A percentile compares a stretch with the other conserved stretches of the same genome.
phyloP scores from a whole-genome alignment of 2,888 invertebrate species.

The Pinctada fucata region DNA sequence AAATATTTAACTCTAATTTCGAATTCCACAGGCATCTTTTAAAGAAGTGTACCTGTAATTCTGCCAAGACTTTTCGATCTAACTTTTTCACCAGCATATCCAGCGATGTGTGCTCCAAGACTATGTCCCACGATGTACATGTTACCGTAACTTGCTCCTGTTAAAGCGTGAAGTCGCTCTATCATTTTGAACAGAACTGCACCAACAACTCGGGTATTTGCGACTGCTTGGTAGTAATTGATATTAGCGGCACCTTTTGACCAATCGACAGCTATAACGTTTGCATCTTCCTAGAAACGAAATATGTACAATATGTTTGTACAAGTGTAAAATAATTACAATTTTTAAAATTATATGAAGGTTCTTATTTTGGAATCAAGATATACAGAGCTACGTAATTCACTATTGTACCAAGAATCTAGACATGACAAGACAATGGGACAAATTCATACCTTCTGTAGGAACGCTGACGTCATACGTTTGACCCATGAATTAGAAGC shows the following conservation, averaged over 20 bases:
- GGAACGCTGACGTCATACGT: slow-evolving; percentile 92
- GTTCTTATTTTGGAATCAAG: too few species aligned
- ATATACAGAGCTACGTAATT: too few species aligned
- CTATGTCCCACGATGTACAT: slow-evolving; percentile 93
- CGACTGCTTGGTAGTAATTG: slow-evolving; percentile 71
- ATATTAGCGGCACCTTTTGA: slow-evolving; percentile 50
- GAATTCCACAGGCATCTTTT: too few species aligned
- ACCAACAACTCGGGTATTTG: slow-evolving; percentile 73
- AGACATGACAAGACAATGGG: too few species aligned
- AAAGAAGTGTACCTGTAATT: slow-evolving; percentile 59
- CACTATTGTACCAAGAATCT: too few species aligned
- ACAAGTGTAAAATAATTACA: too few species aligned
- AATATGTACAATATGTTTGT: too few species aligned
- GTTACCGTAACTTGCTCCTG: slow-evolving; percentile 66
- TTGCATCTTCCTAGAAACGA: slow-evolving; percentile 48
- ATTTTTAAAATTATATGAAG: too few species aligned
- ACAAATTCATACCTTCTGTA: slow-evolving; percentile 84
- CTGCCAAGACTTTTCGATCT: slow-evolving; percentile 55
- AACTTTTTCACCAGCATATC: slow-evolving; percentile 85
- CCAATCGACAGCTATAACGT: slow-evolving; percentile 58
- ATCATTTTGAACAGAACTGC: slow-evolving; percentile 66
- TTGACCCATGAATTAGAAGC: slow-evolving; percentile 95
- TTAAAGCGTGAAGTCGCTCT: slow-evolving; percentile 47
- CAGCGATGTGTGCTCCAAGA: slow-evolving; percentile 90
- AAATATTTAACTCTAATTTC: too few species aligned